phyloP scores from a whole-genome alignment of 2,113 vertebrate species.

The Aptenodytes forsteri region DNA sequence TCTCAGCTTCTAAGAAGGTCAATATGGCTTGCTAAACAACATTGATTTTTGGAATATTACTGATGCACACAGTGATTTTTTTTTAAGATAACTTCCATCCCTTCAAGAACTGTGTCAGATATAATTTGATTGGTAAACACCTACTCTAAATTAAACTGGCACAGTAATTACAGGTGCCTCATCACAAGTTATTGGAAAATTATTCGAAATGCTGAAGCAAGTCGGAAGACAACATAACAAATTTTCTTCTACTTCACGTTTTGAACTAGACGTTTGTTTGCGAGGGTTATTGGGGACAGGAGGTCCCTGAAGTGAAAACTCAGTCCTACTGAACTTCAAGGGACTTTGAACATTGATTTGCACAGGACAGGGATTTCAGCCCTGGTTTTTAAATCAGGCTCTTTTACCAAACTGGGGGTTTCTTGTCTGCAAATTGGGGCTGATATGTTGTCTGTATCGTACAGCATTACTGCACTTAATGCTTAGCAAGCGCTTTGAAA shows the following conservation, averaged over 20 bases:
- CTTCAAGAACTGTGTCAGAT: neutral
- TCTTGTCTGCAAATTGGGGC: neutral
- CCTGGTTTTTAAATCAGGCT: neutral
- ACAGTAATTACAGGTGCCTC: neutral
- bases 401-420: neutral
- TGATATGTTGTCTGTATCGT: neutral
- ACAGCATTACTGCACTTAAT: neutral
- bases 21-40: conserved; percentile 16
- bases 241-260: neutral
- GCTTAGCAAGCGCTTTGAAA: neutral
- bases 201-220: neutral
- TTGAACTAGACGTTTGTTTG: neutral
- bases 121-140: conserved; percentile 12
- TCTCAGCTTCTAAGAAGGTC: conserved; percentile 43
- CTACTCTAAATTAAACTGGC: neutral
- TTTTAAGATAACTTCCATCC: conserved; percentile 7
- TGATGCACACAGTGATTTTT: neutral
- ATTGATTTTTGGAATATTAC: conserved; percentile 64
- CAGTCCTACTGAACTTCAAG: neutral
- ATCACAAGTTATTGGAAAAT: neutral
- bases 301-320: neutral
- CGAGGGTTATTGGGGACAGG: fast-evolving
- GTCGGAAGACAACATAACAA: neutral
- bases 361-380: neutral
- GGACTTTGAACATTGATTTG: neutral